Conservation (phyloP, 2,113 vertebrate genomes). For the Psammodynastes pulverulentus region DNA sequence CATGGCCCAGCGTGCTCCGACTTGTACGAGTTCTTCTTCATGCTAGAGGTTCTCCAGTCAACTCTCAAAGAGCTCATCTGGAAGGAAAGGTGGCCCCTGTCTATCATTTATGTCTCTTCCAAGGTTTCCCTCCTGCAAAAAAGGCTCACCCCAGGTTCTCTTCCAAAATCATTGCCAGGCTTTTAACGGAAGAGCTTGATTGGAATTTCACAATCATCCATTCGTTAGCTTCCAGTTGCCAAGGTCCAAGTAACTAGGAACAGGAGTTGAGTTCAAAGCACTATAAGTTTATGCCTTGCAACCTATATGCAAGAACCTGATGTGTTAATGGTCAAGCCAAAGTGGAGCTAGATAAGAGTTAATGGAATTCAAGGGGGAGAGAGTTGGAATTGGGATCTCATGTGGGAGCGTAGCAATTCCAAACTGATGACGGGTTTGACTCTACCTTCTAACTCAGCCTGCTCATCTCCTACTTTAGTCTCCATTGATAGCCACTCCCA, state of each 20-base stretch:
- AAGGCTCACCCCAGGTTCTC: background rate
- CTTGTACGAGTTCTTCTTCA: background rate
- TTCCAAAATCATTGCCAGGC: background rate
- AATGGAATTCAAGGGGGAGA: background rate
- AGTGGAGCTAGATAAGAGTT: background rate
- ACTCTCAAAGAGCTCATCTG: background rate
- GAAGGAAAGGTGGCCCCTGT: background rate
- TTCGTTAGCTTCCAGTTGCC: background rate
- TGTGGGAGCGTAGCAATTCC: background rate
- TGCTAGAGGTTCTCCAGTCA: background rate
- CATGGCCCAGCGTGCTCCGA: background rate
- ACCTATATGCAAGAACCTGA: background rate
- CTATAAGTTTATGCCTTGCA: background rate
- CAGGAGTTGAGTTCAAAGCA: background rate
- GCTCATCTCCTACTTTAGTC: background rate
- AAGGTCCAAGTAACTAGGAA: background rate
- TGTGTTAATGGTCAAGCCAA: background rate
- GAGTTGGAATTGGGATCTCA: background rate
- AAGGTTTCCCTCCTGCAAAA: background rate
- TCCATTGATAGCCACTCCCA: background rate
- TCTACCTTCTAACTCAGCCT: background rate
- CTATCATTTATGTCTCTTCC: background rate
- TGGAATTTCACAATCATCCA: background rate
- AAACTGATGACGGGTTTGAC: background rate
- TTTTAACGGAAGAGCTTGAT: background rate